phyloP scores from a whole-genome alignment of 1,140 invertebrate genomes.

The Liolophura sinensis region DNA sequence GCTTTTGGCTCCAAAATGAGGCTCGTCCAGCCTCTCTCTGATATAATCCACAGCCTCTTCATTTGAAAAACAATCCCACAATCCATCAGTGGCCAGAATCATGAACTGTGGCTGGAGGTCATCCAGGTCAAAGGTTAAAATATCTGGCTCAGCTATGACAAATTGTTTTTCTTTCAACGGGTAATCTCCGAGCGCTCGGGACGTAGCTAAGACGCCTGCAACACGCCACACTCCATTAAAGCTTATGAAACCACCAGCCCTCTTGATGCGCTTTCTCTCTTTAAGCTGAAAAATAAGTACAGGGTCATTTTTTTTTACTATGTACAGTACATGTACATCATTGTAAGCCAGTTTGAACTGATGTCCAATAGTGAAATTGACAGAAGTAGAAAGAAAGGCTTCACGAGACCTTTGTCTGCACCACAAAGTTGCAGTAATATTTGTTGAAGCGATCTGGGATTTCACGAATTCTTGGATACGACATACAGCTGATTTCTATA shows the following conservation, averaged over 20 bases:
- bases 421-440: too few species aligned
- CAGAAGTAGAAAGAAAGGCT: too few species aligned
- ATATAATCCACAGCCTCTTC: slow-evolving; percentile 85
- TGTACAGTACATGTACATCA: too few species aligned
- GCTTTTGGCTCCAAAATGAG: slow-evolving; percentile 86
- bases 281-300: slow-evolving; percentile 60
- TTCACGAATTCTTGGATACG: too few species aligned
- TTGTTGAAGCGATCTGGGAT: too few species aligned
- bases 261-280: slow-evolving; percentile 50
- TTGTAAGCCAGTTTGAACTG: too few species aligned
- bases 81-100: slow-evolving; percentile 90
- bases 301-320: not conserved
- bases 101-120: slow-evolving; percentile 81
- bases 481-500: too few species aligned
- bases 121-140: slow-evolving; percentile 82
- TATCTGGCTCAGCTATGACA: slow-evolving; percentile 93
- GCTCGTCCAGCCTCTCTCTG: slow-evolving; percentile 70
- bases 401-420: too few species aligned
- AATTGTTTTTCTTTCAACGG: slow-evolving; percentile 91
- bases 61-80: slow-evolving; percentile 95
- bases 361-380: too few species aligned
- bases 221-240: slow-evolving; percentile 97
- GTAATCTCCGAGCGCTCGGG: slow-evolving; percentile 91
- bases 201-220: slow-evolving; percentile 93
- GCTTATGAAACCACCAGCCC: slow-evolving; percentile 72